Evolutionary conservation across 2,888 invertebrate genomes (phyloP).

Genomic region (Oligia latruncula): DNA sequence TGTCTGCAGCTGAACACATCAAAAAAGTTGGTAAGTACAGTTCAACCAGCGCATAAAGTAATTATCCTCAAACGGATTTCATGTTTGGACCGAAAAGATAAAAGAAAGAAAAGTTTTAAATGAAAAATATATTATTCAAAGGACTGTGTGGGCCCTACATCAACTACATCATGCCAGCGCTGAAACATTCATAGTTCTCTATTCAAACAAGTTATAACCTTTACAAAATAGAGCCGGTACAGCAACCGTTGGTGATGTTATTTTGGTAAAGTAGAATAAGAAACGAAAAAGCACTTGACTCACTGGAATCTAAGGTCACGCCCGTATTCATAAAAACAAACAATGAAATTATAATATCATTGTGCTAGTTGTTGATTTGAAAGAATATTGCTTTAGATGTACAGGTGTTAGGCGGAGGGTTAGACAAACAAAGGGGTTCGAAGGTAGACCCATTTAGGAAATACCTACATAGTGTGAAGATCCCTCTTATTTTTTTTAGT

Average conservation of each 20-base stretch:
- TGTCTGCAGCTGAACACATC: neutral
- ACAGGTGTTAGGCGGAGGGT: neutral
- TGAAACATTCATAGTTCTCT: conserved; percentile 16
- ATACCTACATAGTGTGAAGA: neutral
- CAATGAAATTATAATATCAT: neutral
- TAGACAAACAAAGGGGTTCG: too few species aligned
- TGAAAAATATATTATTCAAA: neutral
- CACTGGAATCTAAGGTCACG: neutral
- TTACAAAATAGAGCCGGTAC: conserved; percentile 12
- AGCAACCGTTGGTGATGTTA: neutral
- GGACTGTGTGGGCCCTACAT: neutral
- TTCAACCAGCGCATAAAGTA: neutral
- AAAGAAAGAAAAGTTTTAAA: neutral
- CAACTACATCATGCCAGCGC: neutral
- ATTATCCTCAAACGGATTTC: neutral
- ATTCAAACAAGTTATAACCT: conserved; percentile 6
- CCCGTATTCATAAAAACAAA: neutral
- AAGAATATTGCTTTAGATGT: neutral
- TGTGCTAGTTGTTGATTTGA: neutral
- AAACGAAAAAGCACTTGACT: too few species aligned
- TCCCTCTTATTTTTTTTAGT: neutral
- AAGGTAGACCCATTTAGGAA: neutral
- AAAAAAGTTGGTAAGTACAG: neutral
- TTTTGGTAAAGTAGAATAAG: neutral
- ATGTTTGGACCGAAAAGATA: conserved; percentile 7